A percentile compares a stretch with the other conserved stretches of the same genome.
These are phyloP conservation scores for Anoncus sp. DNA, from an alignment of 2,888 invertebrate genomes.

Conservation along the genomic window DNA sequence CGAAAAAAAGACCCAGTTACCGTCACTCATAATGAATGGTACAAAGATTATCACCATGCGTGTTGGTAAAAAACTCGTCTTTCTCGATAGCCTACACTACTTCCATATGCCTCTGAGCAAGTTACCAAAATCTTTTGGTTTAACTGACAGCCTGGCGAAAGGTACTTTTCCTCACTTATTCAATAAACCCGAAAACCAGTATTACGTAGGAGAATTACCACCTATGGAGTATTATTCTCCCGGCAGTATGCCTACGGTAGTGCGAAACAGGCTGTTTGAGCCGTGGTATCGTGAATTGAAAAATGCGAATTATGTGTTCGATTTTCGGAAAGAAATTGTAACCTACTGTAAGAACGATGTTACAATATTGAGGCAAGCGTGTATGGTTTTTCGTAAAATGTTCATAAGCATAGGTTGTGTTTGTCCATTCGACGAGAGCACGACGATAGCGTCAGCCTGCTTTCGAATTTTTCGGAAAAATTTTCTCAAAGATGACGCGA, in stretches of 20 bases:
- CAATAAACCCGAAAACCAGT: constrained; percentile 66
- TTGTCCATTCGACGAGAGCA: too few relatives aligned
- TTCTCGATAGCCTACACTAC: constrained; percentile 71
- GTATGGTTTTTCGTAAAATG: too few relatives aligned
- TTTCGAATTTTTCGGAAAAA: constrained; percentile 38
- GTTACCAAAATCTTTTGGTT: constrained; percentile 71
- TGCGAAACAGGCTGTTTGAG: constrained; percentile 62
- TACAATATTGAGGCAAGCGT: too few relatives aligned
- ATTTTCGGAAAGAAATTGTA: constrained; percentile 70
- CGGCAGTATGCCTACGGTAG: constrained; percentile 59
- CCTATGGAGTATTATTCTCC: constrained; percentile 62
- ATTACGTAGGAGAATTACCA: constrained; percentile 67
- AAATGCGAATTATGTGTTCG: too few relatives aligned
- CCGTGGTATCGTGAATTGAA: constrained; percentile 65
- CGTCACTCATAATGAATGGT: too few relatives aligned
- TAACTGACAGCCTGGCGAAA: constrained; percentile 63
- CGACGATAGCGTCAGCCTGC: too few relatives aligned
- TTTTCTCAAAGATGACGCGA: constrained; percentile 38
- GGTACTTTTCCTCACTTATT: constrained; percentile 71
- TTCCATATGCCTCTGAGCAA: constrained; percentile 70
- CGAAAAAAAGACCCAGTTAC: constrained; percentile 5
- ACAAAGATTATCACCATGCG: too few relatives aligned
- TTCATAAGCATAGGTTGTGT: constrained; percentile 67
- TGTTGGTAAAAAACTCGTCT: constrained; percentile 59
- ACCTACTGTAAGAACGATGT: constrained; percentile 67